Percentiles rank a stretch among this genome's conserved stretches.
phyloP scores from a whole-genome alignment of 2,113 vertebrate genomes.

The Zapornia atra region DNA sequence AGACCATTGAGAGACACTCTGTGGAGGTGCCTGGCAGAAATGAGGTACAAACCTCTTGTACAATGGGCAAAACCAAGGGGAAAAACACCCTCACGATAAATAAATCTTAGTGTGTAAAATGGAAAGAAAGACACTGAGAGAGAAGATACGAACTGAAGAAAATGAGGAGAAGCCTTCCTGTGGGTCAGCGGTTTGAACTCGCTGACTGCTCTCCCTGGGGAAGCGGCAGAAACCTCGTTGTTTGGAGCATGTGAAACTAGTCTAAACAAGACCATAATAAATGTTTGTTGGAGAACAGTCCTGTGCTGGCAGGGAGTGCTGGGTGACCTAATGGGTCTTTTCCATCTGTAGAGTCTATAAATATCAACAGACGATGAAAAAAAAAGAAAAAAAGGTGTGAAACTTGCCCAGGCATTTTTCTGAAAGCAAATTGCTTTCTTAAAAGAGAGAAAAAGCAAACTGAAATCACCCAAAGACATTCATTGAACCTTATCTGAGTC shows the following conservation, averaged over 20 bases:
- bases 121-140: neutral
- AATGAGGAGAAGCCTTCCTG: neutral
- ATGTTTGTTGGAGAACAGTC: conserved; percentile 10
- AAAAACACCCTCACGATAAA: neutral
- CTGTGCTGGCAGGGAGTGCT: neutral
- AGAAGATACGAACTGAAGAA: neutral
- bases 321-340: conserved; percentile 23
- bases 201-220: neutral
- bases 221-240: neutral
- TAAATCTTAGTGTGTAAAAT: neutral
- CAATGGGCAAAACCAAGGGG: neutral
- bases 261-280: conserved; percentile 44
- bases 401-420: neutral
- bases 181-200: neutral
- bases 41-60: neutral
- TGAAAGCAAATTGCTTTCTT: neutral
- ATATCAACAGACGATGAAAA: neutral
- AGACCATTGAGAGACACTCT: neutral
- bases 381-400: neutral
- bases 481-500: neutral
- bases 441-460: neutral
- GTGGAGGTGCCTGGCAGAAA: neutral
- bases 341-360: conserved; percentile 1
- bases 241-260: conserved; percentile 3
- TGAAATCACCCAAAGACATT: neutral